Conservation (phyloP, 2,113 vertebrate genomes). For the Lonchura striata region DNA sequence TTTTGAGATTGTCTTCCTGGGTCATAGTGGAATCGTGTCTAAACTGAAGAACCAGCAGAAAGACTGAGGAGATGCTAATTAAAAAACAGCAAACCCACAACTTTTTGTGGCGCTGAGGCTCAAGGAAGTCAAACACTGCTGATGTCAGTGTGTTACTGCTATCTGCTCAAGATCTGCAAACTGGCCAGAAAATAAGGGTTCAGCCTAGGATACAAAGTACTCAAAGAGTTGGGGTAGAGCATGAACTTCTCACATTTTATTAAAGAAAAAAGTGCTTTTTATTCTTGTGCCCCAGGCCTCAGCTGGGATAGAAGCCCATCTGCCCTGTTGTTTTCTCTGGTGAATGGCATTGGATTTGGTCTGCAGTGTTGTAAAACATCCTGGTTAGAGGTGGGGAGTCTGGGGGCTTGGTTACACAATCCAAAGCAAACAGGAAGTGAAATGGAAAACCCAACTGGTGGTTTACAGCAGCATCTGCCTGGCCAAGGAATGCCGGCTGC, state of each 20-base stretch:
- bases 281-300: not conserved
- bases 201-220: not conserved
- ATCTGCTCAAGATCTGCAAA: not conserved
- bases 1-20: not conserved
- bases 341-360: not conserved
- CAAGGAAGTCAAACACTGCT: not conserved
- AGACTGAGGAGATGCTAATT: not conserved
- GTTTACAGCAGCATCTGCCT: not conserved
- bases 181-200: not conserved
- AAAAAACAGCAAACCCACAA: not conserved
- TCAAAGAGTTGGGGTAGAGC: not conserved
- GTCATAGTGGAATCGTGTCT: fast-evolving
- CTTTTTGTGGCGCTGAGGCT: not conserved
- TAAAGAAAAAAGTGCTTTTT: not conserved
- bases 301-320: not conserved
- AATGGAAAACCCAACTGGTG: not conserved
- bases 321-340: not conserved
- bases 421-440: not conserved
- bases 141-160: not conserved
- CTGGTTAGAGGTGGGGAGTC: not conserved
- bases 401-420: not conserved
- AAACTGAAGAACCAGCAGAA: not conserved
- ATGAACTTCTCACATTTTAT: not conserved
- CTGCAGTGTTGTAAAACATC: not conserved
- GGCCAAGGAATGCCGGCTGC: not conserved